A percentile compares a stretch with the other conserved stretches of the same genome.
These are phyloP conservation scores for Ormyrus rosae DNA, from an alignment of 2,888 invertebrate species.

Conservation along the genomic window DNA sequence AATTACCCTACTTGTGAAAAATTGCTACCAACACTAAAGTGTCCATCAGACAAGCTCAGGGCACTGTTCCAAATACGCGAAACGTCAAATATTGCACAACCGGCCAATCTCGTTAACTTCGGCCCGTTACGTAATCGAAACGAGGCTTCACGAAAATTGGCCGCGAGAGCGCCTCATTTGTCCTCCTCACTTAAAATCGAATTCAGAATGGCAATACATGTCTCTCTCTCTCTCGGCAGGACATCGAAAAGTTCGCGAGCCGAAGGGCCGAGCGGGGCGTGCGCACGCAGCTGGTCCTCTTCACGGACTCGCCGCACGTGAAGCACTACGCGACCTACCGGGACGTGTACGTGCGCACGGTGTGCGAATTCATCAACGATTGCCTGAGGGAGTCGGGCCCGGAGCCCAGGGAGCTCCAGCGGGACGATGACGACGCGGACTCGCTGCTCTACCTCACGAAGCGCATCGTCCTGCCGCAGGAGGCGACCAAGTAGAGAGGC, in stretches of 20 bases:
- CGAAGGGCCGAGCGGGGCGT: slow-evolving; percentile 80
- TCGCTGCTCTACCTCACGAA: slow-evolving; percentile 63
- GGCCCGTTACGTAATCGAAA: no score
- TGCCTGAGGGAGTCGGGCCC: slow-evolving; percentile 72
- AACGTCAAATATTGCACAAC: no score
- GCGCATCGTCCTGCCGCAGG: slow-evolving; percentile 66
- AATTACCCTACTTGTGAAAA: no score
- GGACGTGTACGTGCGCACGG: slow-evolving; percentile 80
- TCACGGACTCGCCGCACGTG: slow-evolving; percentile 86
- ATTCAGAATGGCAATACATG: neutral
- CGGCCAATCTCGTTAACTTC: no score
- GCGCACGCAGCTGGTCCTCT: slow-evolving; percentile 80
- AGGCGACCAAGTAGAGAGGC: slow-evolving; percentile 57
- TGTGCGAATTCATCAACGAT: slow-evolving; percentile 80
- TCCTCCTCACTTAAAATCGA: no score
- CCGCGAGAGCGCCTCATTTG: no score
- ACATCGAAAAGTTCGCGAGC: slow-evolving; percentile 82
- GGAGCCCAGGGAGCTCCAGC: neutral
- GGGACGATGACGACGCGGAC: slow-evolving; percentile 32
- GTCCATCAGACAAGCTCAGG: no score
- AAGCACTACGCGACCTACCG: slow-evolving; percentile 83
- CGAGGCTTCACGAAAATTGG: no score
- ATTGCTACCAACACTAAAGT: no score
- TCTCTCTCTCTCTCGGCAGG: slow-evolving; percentile 71
- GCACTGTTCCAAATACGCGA: no score